phyloP scores from a whole-genome alignment of 2,797 vertebrate genomes.

The Pantherophis alleghaniensis region DNA sequence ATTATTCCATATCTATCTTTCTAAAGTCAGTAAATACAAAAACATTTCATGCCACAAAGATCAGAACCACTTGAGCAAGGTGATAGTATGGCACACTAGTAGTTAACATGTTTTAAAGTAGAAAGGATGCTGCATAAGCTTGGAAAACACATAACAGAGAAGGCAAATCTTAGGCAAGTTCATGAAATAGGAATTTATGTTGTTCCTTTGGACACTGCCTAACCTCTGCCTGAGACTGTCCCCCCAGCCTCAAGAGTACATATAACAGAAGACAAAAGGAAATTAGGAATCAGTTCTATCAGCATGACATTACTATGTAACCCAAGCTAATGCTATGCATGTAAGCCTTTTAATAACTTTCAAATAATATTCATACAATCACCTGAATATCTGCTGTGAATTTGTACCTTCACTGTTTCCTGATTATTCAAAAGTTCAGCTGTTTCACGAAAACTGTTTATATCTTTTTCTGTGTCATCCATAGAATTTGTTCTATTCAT shows the following conservation, averaged over 20 bases:
- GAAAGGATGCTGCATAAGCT: background rate
- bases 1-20: background rate
- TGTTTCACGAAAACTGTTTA: conserved; percentile 77
- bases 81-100: background rate
- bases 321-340: background rate
- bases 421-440: conserved; percentile 84
- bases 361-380: conserved; percentile 15
- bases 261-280: background rate
- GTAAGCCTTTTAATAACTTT: background rate
- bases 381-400: conserved; percentile 87
- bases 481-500: conserved; percentile 78
- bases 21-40: background rate
- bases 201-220: background rate
- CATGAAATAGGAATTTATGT: background rate
- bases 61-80: background rate
- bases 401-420: conserved; percentile 89
- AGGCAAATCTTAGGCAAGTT: background rate
- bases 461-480: conserved; percentile 88
- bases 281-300: background rate
- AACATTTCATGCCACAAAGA: background rate
- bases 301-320: background rate
- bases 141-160: background rate
- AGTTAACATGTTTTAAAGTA: background rate
- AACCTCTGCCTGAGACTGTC: background rate
- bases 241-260: background rate